A percentile compares a stretch with the other conserved stretches of the same genome.
phyloP scores from a whole-genome alignment of 2,888 invertebrate species.

The Epiperipatus broadwayi region DNA sequence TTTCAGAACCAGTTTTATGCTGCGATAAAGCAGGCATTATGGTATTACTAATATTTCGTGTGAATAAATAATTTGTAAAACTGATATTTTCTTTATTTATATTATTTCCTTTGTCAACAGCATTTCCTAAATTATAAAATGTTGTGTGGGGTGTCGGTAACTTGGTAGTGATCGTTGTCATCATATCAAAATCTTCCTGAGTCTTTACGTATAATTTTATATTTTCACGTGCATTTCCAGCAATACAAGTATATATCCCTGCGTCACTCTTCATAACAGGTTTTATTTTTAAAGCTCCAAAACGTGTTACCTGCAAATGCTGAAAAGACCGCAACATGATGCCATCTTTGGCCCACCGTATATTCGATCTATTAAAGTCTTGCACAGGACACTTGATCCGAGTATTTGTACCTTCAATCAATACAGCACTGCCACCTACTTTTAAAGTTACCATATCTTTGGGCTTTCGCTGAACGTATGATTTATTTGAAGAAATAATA shows the following conservation, averaged over 20 bases:
- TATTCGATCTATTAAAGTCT: slow-evolving; percentile 51
- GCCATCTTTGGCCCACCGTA: slow-evolving; percentile 73
- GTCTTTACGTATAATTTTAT: slow-evolving; percentile 57
- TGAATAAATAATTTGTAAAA: no score
- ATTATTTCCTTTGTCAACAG: no score
- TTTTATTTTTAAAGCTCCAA: slow-evolving; percentile 64
- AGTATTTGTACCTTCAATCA: slow-evolving; percentile 73
- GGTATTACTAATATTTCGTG: no score
- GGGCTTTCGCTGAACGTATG: slow-evolving; percentile 62
- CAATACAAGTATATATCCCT: slow-evolving; percentile 63
- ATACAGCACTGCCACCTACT: slow-evolving; percentile 71
- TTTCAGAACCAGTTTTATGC: no score
- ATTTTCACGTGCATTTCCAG: slow-evolving; percentile 59
- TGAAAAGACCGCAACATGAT: slow-evolving; percentile 48
- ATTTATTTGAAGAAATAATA: slow-evolving; percentile 5
- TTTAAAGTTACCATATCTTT: slow-evolving; percentile 62
- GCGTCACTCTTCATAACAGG: slow-evolving; percentile 59
- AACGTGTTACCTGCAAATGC: slow-evolving; percentile 69
- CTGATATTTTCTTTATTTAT: no score
- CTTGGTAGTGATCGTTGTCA: no score
- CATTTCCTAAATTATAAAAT: no score
- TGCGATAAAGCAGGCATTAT: no score
- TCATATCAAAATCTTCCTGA: no score
- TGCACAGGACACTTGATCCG: slow-evolving; percentile 86
- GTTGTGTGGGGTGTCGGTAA: no score